Percentiles rank a stretch among this genome's conserved stretches.
Conservation (phyloP, 2,888 invertebrate genomes). For the Macrophya annulata region DNA sequence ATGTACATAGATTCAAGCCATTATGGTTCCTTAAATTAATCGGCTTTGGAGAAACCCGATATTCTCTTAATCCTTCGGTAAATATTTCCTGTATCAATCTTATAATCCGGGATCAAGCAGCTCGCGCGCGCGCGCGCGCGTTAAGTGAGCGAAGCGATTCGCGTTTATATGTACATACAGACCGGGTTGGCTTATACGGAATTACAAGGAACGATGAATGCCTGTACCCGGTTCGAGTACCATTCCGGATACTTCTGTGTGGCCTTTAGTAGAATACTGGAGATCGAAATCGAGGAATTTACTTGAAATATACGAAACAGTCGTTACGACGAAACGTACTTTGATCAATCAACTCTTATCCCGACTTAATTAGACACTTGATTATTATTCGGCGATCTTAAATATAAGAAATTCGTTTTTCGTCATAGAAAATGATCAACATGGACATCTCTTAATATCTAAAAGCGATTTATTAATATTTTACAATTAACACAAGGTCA, state of each 20-base stretch:
- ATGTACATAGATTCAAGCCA: neutral
- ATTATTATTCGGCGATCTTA: neutral
- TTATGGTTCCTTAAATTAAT: slow-evolving; percentile 16
- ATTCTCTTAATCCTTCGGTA: slow-evolving; percentile 39
- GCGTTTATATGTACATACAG: slow-evolving; percentile 43
- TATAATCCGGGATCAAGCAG: slow-evolving; percentile 48
- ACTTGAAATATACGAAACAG: slow-evolving; percentile 19
- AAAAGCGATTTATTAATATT: too few species aligned
- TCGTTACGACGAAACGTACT: neutral
- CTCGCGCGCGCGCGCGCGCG: slow-evolving; percentile 19
- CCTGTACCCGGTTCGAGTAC: slow-evolving; percentile 51
- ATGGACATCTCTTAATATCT: neutral
- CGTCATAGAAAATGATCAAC: too few species aligned
- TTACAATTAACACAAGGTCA: neutral
- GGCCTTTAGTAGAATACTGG: slow-evolving; percentile 49
- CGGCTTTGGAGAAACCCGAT: slow-evolving; percentile 38
- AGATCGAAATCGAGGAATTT: slow-evolving; percentile 50
- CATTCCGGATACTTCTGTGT: slow-evolving; percentile 54
- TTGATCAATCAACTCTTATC: slow-evolving; percentile 34
- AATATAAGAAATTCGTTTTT: neutral
- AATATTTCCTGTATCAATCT: slow-evolving; percentile 48
- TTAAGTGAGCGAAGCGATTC: slow-evolving; percentile 48
- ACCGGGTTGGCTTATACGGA: slow-evolving; percentile 53
- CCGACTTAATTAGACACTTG: slow-evolving; percentile 15
- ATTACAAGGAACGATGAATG: slow-evolving; percentile 50